Evolutionary conservation across 2,888 invertebrate species (phyloP).

Genomic region (Pyrocoelia pectoralis): DNA sequence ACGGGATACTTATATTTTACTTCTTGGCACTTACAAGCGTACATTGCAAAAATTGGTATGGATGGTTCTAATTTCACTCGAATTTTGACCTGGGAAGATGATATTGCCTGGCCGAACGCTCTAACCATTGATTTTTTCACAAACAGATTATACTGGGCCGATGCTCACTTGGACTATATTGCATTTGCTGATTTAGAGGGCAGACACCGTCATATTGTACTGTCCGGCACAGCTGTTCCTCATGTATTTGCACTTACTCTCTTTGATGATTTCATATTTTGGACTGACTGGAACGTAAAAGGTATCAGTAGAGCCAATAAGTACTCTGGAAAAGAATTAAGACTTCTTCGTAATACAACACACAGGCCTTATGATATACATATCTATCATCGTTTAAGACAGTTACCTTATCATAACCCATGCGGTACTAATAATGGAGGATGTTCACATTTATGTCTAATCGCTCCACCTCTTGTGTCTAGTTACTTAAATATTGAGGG

Average conservation of each 20-base stretch:
- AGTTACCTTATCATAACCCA: conserved; percentile 86
- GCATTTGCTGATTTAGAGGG: conserved; percentile 95
- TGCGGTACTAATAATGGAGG: conserved; percentile 93
- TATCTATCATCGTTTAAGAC: conserved; percentile 88
- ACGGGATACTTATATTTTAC: conserved; percentile 94
- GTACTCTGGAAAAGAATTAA: conserved; percentile 81
- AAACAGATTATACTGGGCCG: conserved; percentile 95
- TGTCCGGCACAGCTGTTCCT: conserved; percentile 84
- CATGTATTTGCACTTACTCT: conserved; percentile 95
- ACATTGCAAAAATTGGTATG: conserved; percentile 96
- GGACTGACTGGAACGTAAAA: conserved; percentile 99
- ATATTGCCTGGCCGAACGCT: conserved; percentile 99
- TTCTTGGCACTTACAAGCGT: conserved; percentile 96
- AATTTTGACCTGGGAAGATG: conserved; percentile 90
- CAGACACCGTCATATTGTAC: conserved; percentile 80
- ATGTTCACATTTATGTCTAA: conserved; percentile 94
- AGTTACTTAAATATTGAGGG: conserved; percentile 80
- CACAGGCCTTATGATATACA: conserved; percentile 96
- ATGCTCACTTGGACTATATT: conserved; percentile 97
- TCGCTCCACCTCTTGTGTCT: conserved; percentile 82
- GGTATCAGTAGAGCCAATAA: conserved; percentile 92
- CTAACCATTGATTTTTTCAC: conserved; percentile 96
- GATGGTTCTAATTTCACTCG: conserved; percentile 91
- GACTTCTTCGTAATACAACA: conserved; percentile 85
- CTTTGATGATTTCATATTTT: conserved; percentile 93